These are phyloP conservation scores for Patella depressa DNA, from an alignment of 2,888 invertebrate genomes.

Conservation along the genomic window DNA sequence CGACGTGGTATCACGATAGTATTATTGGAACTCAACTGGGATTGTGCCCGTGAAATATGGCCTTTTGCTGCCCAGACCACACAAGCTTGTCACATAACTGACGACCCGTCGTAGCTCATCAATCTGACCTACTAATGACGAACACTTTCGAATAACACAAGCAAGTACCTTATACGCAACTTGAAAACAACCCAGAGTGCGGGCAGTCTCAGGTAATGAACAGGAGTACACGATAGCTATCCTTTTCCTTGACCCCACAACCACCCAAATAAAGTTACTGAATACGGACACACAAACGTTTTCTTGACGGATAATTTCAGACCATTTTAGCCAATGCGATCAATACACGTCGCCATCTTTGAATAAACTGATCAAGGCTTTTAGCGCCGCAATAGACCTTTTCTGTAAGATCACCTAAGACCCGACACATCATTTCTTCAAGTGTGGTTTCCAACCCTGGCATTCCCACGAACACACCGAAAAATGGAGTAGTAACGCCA, in stretches of 20 bases:
- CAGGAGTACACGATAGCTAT: constrained; percentile 34
- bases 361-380: constrained; percentile 33
- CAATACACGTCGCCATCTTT: constrained; percentile 33
- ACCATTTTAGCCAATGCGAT: constrained; percentile 21
- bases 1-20: constrained; percentile 31
- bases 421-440: constrained; percentile 30
- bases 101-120: constrained; percentile 24
- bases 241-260: constrained; percentile 35
- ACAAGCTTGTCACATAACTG: constrained; percentile 12
- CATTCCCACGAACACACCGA: constrained; percentile 40
- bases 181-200: constrained; percentile 36
- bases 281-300: constrained; percentile 32
- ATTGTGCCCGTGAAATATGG: constrained; percentile 19
- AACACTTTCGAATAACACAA: constrained; percentile 32
- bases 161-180: constrained; percentile 40
- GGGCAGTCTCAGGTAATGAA: constrained; percentile 32
- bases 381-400: constrained; percentile 38
- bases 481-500: constrained; percentile 45
- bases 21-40: constrained; percentile 3
- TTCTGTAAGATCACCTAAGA: constrained; percentile 27
- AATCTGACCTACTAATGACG: constrained; percentile 21
- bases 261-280: constrained; percentile 37
- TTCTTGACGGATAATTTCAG: constrained; percentile 35
- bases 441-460: constrained; percentile 48
- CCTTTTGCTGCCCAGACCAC: constrained; percentile 28